A percentile compares a stretch with the other conserved stretches of the same genome.
Evolutionary conservation across 2,888 invertebrate genomes (phyloP).

Genomic region (Megaustenia siamemsis): DNA sequence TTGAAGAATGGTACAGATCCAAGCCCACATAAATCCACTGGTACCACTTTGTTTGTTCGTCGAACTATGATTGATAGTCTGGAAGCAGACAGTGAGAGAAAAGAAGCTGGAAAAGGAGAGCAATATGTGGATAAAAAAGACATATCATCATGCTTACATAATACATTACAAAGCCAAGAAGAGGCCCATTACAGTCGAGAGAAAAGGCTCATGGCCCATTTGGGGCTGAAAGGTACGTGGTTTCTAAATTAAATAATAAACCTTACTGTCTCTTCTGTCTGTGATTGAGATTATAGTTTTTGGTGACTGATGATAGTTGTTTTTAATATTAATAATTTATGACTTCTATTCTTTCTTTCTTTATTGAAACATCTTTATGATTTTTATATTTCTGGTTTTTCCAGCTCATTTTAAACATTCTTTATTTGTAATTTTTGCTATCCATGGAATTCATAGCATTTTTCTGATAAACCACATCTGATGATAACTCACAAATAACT

Average conservation of each 20-base stretch:
- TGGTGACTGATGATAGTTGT: background rate
- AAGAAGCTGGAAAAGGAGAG: background rate
- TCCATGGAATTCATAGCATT: no score
- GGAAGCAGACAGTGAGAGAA: background rate
- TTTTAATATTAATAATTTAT: no score
- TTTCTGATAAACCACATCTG: no score
- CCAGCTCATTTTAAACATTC: no score
- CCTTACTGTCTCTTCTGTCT: background rate
- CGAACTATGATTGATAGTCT: background rate
- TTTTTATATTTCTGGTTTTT: no score
- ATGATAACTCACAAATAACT: no score
- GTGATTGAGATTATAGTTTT: background rate
- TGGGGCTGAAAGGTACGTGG: slow-evolving; percentile 52
- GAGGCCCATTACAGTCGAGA: slow-evolving; percentile 53
- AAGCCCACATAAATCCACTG: slow-evolving; percentile 64
- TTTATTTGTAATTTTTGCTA: no score
- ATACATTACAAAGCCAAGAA: slow-evolving; percentile 56
- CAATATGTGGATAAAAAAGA: background rate
- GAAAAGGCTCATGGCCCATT: slow-evolving; percentile 49
- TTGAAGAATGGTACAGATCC: slow-evolving; percentile 66
- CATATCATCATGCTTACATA: slow-evolving; percentile 58
- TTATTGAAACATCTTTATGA: no score
- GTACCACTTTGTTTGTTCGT: slow-evolving; percentile 67
- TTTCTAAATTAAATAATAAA: background rate
- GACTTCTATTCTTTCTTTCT: no score